Percentiles rank a stretch among this genome's conserved stretches.
Conservation (phyloP, 2,888 invertebrate species). For the Cephus rjabovi region DNA sequence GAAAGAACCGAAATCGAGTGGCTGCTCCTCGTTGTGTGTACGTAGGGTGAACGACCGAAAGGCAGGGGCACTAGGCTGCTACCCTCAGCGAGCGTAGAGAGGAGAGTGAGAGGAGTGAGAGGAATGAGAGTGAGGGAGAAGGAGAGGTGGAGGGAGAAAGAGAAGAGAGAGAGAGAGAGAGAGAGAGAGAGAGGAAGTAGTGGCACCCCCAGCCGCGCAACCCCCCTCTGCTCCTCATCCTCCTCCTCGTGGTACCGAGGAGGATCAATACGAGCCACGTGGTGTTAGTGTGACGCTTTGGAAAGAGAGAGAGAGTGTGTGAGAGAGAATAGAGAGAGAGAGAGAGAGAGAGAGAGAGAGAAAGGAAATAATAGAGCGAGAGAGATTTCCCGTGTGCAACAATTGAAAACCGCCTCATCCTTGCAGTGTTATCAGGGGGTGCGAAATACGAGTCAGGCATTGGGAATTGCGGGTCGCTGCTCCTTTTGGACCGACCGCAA, state of each 20-base stretch:
- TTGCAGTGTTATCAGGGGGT: not conserved
- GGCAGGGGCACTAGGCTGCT: constrained; percentile 66
- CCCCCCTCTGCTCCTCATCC: not conserved
- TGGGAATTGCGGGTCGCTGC: not conserved
- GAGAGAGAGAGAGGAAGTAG: constrained; percentile 23
- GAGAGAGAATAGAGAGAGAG: not conserved
- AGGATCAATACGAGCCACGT: constrained; percentile 66
- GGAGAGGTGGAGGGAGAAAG: not conserved
- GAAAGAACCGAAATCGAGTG: constrained; percentile 2
- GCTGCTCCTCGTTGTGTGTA: constrained; percentile 16
- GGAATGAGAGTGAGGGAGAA: not conserved
- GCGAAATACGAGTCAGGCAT: not conserved
- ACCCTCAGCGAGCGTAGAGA: constrained; percentile 55
- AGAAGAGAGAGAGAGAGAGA: constrained; percentile 12
- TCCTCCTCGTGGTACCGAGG: constrained; percentile 51
- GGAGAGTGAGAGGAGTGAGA: constrained; percentile 34
- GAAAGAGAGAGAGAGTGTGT: constrained; percentile 15
- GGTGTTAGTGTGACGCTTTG: constrained; percentile 56
- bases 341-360: not conserved
- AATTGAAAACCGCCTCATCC: not conserved
- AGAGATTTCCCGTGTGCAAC: not conserved
- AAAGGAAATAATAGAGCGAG: constrained; percentile 17
- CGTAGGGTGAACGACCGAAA: constrained; percentile 60
- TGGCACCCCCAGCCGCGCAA: not conserved
- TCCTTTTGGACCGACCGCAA: not conserved